Percentiles rank a stretch among this genome's conserved stretches.
Evolutionary conservation across 2,888 invertebrate species (phyloP).

Genomic region (Osmoderma eremita): DNA sequence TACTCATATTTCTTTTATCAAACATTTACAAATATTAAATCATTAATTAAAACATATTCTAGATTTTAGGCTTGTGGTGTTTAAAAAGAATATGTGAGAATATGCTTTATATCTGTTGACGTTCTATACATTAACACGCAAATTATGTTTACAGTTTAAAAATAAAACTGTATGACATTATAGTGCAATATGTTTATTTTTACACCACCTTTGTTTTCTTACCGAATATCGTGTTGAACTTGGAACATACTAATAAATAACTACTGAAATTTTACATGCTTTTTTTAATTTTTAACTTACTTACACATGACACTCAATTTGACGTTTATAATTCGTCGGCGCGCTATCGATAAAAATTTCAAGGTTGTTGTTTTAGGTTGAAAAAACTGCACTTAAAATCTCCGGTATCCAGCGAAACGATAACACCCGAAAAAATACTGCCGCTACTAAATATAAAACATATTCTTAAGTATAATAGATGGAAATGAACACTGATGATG

Average conservation of each 20-base stretch:
- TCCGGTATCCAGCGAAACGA: neutral
- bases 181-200: conserved; percentile 28
- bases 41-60: neutral
- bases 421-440: neutral
- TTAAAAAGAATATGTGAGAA: conserved; percentile 5
- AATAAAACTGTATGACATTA: conserved; percentile 4
- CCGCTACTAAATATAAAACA: neutral
- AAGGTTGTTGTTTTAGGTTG: conserved; percentile 31
- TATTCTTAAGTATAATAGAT: too few relatives aligned
- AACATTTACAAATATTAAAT: neutral
- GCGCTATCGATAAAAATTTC: conserved; percentile 38
- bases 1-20: conserved; percentile 16
- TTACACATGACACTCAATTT: conserved; percentile 52
- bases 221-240: conserved; percentile 42
- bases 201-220: conserved; percentile 42
- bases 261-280: conserved; percentile 38
- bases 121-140: conserved; percentile 33
- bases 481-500: too few relatives aligned
- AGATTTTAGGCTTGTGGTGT: too few relatives aligned
- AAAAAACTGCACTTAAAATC: conserved; percentile 25
- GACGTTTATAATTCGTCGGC: conserved; percentile 32
- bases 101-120: conserved; percentile 30
- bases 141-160: conserved; percentile 33
- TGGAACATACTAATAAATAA: conserved; percentile 41
- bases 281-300: conserved; percentile 46